Percentiles rank a stretch among this genome's conserved stretches.
Evolutionary conservation across 1,140 invertebrate species (phyloP).

Genomic region (Lepidurus packardi): DNA sequence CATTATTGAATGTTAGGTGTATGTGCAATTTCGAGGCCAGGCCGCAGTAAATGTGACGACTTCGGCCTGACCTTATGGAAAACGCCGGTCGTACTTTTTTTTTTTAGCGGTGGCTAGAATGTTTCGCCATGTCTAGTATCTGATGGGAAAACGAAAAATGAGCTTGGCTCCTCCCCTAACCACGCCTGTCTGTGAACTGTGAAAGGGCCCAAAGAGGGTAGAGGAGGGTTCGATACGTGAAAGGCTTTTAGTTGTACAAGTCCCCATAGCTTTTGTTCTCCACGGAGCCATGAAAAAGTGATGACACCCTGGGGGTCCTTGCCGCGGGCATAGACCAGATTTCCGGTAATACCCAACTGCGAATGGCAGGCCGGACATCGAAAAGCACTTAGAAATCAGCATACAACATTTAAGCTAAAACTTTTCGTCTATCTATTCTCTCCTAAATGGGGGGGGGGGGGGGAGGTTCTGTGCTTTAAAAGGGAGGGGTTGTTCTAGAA

Average conservation of each 20-base stretch:
- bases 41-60: no score
- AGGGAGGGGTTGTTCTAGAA: neutral
- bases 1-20: no score
- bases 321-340: neutral
- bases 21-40: no score
- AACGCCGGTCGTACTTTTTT: no score
- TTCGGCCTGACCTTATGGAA: no score
- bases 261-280: slow-evolving; percentile 8
- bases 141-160: neutral
- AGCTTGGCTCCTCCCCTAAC: neutral
- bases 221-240: neutral
- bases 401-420: neutral
- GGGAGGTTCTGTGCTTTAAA: no score
- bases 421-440: neutral
- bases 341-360: neutral
- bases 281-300: slow-evolving; percentile 9
- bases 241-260: slow-evolving; percentile 11
- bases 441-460: neutral
- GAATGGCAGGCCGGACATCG: neutral
- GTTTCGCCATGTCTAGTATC: no score
- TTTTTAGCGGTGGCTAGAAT: no score
- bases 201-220: neutral
- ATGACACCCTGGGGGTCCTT: slow-evolving; percentile 18
- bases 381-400: neutral
- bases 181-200: neutral